Conservation (phyloP, 2,888 invertebrate genomes). For the Amorpha juglandis region DNA sequence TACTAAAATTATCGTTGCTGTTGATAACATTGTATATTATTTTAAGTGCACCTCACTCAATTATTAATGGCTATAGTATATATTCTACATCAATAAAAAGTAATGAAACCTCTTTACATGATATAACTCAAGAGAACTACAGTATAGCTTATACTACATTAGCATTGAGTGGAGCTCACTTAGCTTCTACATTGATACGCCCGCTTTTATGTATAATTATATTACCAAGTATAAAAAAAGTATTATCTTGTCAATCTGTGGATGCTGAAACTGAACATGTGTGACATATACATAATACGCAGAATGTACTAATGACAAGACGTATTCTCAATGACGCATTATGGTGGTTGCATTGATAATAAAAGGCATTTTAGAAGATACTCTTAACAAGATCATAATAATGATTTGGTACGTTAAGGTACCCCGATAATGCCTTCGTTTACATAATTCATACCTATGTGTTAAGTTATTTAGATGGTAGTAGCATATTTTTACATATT, state of each 20-base stretch:
- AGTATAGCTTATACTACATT: constrained; percentile 53
- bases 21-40: constrained; percentile 63
- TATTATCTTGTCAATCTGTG: constrained; percentile 53
- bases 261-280: constrained; percentile 15
- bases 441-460: too few species aligned
- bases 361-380: too few species aligned
- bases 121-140: constrained; percentile 47
- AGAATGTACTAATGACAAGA: neutral
- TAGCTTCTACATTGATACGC: constrained; percentile 54
- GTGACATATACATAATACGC: neutral
- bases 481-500: too few species aligned
- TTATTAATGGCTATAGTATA: constrained; percentile 59
- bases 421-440: too few species aligned
- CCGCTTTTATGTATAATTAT: constrained; percentile 51
- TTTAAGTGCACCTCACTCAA: constrained; percentile 68
- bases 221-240: constrained; percentile 55
- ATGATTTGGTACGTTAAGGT: too few species aligned
- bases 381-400: too few species aligned
- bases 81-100: constrained; percentile 54
- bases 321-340: neutral
- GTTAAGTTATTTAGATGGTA: too few species aligned
- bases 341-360: neutral
- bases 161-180: constrained; percentile 57
- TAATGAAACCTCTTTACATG: constrained; percentile 49
- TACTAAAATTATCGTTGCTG: constrained; percentile 70